Evolutionary conservation across 2,113 vertebrate species (phyloP).

Genomic region (Scolopax mira): DNA sequence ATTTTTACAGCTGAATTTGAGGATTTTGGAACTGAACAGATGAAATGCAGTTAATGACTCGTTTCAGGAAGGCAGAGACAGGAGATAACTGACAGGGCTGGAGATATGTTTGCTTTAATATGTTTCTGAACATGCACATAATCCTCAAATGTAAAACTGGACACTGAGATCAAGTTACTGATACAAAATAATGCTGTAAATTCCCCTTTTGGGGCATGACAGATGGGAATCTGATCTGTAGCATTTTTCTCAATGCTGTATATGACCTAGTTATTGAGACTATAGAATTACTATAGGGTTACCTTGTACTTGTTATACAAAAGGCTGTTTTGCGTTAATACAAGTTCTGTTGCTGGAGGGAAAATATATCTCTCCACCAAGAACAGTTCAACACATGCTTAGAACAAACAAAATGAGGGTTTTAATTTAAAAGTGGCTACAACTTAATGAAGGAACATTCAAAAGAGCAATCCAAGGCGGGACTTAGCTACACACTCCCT

Average conservation of each 20-base stretch:
- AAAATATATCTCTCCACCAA: not conserved
- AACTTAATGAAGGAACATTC: not conserved
- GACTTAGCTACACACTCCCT: not conserved
- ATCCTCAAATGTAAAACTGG: not conserved
- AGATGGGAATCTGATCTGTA: not conserved
- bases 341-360: not conserved
- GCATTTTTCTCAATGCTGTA: not conserved
- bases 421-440: not conserved
- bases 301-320: not conserved
- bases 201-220: not conserved
- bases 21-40: conserved; percentile 52
- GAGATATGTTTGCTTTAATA: not conserved
- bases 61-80: conserved; percentile 27
- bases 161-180: not conserved
- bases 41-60: conserved; percentile 49
- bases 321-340: not conserved
- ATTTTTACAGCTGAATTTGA: conserved; percentile 53
- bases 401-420: not conserved
- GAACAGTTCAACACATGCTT: not conserved
- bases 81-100: not conserved
- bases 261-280: not conserved
- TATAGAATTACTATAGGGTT: not conserved
- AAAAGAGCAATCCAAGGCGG: not conserved
- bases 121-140: not conserved
- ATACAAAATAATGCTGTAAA: not conserved